Base-by-base conservation (phyloP, 2,888 invertebrate genomes). In the Melinopterus prodromus region DNA sequence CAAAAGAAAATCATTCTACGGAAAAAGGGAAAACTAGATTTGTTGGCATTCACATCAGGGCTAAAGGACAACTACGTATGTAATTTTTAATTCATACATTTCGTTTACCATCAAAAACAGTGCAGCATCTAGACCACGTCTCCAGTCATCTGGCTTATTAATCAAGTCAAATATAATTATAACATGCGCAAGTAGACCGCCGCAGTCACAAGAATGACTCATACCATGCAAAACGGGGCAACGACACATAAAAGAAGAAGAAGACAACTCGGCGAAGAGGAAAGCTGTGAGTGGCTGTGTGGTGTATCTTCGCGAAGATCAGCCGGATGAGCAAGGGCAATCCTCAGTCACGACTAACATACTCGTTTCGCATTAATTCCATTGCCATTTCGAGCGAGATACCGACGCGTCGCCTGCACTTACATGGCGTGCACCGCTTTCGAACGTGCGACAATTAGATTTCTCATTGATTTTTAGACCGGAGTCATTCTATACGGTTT, bases 291-390 rank as follows among this genome's bases (percentile, higher is more conserved):
- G 53, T 53, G 7, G 53, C 53, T 53, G 7, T 38, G 71, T 71
- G 15, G 76, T 35, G 35, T 80, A 81, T 79, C 81, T 72, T 70
- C 14, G 77, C 76, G 80, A 82, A 83, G 85, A 86, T 86, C 86
- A 82, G 84, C 84, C 78, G 83, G 85, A 86, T 86, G 86, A 85
- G 85, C 85, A 86, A 86, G 84, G 84, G 86, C 84, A 86, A 83
- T 82, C 83, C 82, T 83, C 81, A 85, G 85, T 86, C 86, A 86
- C 86, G 86, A 86, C 84, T 82, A 83, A 81, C 84, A 84, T 85
- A 86, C 85, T 83, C 84, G 84, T 80, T 81, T 81, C 84, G 85
- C 85, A 86, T 85, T 86, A 85, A 85, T 86, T 85, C 84, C 83
- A 84, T 84, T 85, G 85, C 85, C 85, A 84, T 84, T 83, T 26